Evolutionary conservation across 2,888 invertebrate species (phyloP).

Genomic region (Petrolisthes manimaculis): DNA sequence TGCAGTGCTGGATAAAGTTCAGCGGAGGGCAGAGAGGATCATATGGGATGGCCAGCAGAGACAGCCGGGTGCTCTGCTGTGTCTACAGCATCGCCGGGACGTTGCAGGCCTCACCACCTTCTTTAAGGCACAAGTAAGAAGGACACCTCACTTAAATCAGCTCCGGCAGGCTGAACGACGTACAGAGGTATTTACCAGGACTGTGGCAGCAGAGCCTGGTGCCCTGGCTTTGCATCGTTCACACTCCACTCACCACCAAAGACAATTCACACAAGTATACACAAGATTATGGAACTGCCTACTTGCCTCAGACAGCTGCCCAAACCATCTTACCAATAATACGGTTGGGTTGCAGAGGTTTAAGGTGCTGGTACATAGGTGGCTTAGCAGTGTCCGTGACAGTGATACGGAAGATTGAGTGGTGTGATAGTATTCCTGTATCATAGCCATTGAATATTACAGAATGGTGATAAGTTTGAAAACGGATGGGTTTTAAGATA

Average conservation of each 20-base stretch:
- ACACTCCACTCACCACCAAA: not conserved
- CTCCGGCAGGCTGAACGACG: conserved; percentile 2
- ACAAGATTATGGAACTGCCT: not conserved
- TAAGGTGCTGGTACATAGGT: not conserved
- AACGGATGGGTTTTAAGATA: too few relatives aligned
- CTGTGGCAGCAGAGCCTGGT: not conserved
- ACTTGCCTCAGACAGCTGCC: not conserved
- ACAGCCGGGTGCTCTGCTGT: not conserved
- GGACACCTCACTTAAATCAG: not conserved
- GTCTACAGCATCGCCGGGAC: not conserved
- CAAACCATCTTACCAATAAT: not conserved
- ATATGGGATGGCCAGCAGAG: not conserved
- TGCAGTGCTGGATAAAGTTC: not conserved
- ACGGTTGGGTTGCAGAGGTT: not conserved
- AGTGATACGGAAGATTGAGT: too few relatives aligned
- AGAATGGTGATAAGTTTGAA: too few relatives aligned
- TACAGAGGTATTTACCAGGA: too few relatives aligned
- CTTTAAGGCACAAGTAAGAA: not conserved
- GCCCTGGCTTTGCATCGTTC: not conserved
- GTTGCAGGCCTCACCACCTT: not conserved
- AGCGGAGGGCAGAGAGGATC: not conserved
- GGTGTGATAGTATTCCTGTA: too few relatives aligned
- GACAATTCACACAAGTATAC: not conserved
- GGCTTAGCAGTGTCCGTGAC: not conserved
- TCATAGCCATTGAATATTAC: too few relatives aligned